Percentiles rank a stretch among this genome's conserved stretches.
Evolutionary conservation across 2,113 vertebrate genomes (phyloP).

Genomic region (Butastur rufipennis): DNA sequence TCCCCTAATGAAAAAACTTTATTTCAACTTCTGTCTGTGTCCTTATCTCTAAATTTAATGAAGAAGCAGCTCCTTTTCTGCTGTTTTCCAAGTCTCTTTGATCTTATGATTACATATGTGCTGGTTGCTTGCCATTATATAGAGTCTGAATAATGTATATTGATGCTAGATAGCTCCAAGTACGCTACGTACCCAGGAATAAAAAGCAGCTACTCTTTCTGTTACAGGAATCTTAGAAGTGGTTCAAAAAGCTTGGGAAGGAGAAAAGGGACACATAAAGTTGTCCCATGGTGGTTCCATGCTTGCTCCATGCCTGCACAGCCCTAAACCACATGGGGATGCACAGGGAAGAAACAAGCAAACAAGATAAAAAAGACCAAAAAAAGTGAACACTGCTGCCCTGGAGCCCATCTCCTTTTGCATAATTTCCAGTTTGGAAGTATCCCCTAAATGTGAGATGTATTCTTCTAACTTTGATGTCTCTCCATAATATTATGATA

Average conservation of each 20-base stretch:
- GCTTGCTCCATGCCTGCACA: not conserved
- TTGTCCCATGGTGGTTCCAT: not conserved
- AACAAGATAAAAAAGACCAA: not conserved
- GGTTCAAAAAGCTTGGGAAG: not conserved
- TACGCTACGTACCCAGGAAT: not conserved
- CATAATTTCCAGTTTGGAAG: not conserved
- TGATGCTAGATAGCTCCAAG: not conserved
- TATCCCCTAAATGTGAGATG: not conserved
- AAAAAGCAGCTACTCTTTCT: not conserved
- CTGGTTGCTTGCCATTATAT: not conserved
- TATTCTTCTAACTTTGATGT: not conserved
- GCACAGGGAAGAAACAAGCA: not conserved
- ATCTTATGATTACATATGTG: not conserved
- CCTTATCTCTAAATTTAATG: not conserved
- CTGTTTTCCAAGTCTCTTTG: slow-evolving; percentile 19
- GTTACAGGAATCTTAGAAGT: not conserved
- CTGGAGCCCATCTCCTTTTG: not conserved
- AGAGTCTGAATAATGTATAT: not conserved
- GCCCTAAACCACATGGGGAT: not conserved
- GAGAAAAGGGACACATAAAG: not conserved
- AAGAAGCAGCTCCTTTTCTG: not conserved
- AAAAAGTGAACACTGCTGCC: not conserved
- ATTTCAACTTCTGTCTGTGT: not conserved
- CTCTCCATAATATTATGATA: not conserved
- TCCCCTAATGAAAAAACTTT: not conserved